Evolutionary conservation across 2,113 vertebrate genomes (phyloP), one percentile per base, ranked within the genome.

Genomic region (Pseudorectes ferrugineus): DNA sequence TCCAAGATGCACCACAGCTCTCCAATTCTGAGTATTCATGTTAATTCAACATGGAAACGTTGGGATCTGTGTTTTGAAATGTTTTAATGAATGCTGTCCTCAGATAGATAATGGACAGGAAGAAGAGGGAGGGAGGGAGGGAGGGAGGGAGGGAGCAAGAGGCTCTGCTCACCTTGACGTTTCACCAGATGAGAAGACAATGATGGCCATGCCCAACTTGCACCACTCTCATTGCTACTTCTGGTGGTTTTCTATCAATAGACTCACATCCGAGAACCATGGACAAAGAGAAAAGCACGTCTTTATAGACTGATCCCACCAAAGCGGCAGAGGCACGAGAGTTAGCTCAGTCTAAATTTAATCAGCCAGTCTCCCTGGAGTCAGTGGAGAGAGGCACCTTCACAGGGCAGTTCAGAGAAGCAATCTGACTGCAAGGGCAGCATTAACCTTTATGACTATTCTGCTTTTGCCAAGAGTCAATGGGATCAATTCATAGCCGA

Each of bases 371-470:
- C 14, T 79, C 68, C 16, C 62, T 61, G 17, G 59, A 89, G 67
- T 77, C 43, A 29, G 28, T 36, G n/a, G 38, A 61, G 45, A 85
- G 36, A 61, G 31, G n/a, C 58, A 76, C 70, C 78, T 82, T 67
- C 63, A 43, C 28, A 90, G 62, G 54, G 58, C 42, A 88, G 28
- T 94, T 95, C 54, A 57, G 82, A 82, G 58, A 67, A 90, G 66
- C 62, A 87, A 89, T 85, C 52, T 45, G 38, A 84, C 42, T 94
- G 38, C 76, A 73, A 88, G 54, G 42, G 74, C 90, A 82, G 49
- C 71, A 45, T 91, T 81, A 81, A 91, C 85, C 62, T 94, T 85
- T 63, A 92, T 79, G 78, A 54, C 67, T 93, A 4, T 72, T 85
- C 28, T 55, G 20, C 13, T 52, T 79, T 85, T 75, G 73, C 90